These are phyloP conservation scores for Junonia oenone DNA, from an alignment of 2,888 invertebrate species.

Conservation along the genomic window DNA sequence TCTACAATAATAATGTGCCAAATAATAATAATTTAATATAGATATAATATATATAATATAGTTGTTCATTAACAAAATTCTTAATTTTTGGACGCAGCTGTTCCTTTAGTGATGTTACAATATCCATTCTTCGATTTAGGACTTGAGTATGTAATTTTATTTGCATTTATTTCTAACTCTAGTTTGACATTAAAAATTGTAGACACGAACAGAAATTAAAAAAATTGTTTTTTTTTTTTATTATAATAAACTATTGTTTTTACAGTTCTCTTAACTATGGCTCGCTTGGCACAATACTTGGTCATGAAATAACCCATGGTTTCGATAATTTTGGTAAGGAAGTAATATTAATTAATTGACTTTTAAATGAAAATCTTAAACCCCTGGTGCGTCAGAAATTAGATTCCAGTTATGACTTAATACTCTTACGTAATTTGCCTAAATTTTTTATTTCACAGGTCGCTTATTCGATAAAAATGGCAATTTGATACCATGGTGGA, in stretches of 20 bases:
- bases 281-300: slow-evolving; percentile 87
- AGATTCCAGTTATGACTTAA: too few relatives aligned
- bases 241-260: too few relatives aligned
- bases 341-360: too few relatives aligned
- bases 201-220: too few relatives aligned
- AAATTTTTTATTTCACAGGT: slow-evolving; percentile 61
- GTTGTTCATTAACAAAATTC: too few relatives aligned
- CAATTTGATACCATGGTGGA: slow-evolving; percentile 95
- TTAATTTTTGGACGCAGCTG: slow-evolving; percentile 79
- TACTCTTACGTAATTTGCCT: background rate
- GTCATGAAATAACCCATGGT: slow-evolving; percentile 85
- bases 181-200: too few relatives aligned
- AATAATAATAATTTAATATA: too few relatives aligned
- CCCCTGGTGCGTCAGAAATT: too few relatives aligned
- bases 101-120: slow-evolving; percentile 90
- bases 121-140: slow-evolving; percentile 92
- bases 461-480: slow-evolving; percentile 91
- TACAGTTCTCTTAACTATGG: slow-evolving; percentile 90
- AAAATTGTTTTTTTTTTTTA: too few relatives aligned
- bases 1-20: too few relatives aligned
- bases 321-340: slow-evolving; percentile 74
- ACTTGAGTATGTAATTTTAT: slow-evolving; percentile 83
- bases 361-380: too few relatives aligned
- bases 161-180: background rate
- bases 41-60: too few relatives aligned